phyloP scores from a whole-genome alignment of 1,140 invertebrate species.

The Ridgeia piscesae region DNA sequence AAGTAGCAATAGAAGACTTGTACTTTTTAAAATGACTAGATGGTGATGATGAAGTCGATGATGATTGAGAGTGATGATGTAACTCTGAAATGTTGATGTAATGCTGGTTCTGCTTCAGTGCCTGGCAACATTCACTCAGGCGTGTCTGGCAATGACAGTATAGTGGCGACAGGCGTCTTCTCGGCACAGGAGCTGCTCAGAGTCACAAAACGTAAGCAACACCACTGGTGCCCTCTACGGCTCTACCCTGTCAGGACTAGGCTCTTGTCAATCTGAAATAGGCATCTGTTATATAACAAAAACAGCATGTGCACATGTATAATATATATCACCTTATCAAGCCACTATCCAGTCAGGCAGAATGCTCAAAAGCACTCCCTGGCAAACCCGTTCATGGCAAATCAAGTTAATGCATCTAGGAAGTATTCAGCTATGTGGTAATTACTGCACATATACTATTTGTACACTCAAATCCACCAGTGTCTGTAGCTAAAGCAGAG shows the following conservation, averaged over 20 bases:
- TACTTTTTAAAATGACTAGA: too few relatives aligned
- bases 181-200: conserved; percentile 87
- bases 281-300: too few relatives aligned
- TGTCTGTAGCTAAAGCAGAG: neutral
- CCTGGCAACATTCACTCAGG: conserved; percentile 96
- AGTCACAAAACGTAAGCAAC: conserved; percentile 53
- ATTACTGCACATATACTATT: neutral
- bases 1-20: too few relatives aligned
- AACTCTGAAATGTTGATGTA: neutral
- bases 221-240: neutral
- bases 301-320: too few relatives aligned
- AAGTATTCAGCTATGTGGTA: neutral
- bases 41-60: too few relatives aligned
- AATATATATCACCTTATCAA: too few relatives aligned
- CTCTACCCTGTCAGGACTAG: too few relatives aligned
- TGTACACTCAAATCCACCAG: neutral
- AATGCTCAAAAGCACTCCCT: neutral
- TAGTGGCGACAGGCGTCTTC: conserved; percentile 96
- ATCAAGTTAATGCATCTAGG: neutral
- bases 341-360: too few relatives aligned
- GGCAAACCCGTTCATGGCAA: neutral
- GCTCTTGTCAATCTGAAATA: too few relatives aligned
- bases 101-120: conserved; percentile 63
- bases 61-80: neutral
- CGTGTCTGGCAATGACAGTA: conserved; percentile 96